Evolutionary conservation across 2,888 invertebrate genomes (phyloP).

Genomic region (Lithophane semibrunnea): DNA sequence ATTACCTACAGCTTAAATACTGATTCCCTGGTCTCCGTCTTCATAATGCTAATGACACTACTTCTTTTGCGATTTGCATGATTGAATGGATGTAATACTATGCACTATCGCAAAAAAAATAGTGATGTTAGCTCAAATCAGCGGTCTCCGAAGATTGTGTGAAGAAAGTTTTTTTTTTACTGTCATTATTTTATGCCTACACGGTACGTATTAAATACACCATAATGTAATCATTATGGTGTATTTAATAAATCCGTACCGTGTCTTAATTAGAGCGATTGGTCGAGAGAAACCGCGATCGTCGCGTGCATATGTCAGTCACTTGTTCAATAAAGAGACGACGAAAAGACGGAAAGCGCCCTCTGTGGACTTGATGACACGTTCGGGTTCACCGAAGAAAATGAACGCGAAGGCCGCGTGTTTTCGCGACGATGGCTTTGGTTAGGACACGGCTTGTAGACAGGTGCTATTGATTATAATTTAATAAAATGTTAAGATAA

Average conservation of each 20-base stretch:
- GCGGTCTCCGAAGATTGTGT: not conserved
- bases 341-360: no score
- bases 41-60: constrained; percentile 7
- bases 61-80: constrained; percentile 47
- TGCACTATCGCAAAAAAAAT: constrained; percentile 44
- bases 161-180: not conserved
- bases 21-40: not conserved
- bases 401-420: no score
- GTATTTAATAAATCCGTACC: not conserved
- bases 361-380: no score
- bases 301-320: no score
- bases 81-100: constrained; percentile 1
- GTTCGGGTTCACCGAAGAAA: no score
- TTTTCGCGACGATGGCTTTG: not conserved
- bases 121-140: constrained; percentile 15
- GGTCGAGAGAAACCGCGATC: not conserved
- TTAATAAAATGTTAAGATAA: not conserved
- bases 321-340: no score
- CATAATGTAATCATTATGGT: not conserved
- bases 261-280: not conserved
- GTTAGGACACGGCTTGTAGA: no score
- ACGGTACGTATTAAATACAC: no score
- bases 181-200: no score
- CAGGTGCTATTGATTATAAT: not conserved
- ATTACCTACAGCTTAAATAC: not conserved